Percentiles rank a stretch among this genome's conserved stretches.
phyloP scores from a whole-genome alignment of 2,797 vertebrate genomes.

The Pseudotriccus pelzelni region DNA sequence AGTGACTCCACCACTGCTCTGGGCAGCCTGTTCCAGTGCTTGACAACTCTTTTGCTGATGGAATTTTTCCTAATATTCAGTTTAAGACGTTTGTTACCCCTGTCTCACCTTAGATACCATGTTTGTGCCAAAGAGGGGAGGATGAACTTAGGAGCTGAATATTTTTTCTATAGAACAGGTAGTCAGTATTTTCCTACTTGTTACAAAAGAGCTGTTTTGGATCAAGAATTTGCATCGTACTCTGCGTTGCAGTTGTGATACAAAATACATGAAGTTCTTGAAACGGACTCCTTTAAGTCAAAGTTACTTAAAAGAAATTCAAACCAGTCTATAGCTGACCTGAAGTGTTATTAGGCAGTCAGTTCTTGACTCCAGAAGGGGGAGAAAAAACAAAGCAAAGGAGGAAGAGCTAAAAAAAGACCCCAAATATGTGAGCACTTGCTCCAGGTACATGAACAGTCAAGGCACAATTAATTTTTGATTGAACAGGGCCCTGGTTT shows the following conservation, averaged over 20 bases:
- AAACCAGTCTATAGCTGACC: not conserved
- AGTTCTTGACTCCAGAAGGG: not conserved
- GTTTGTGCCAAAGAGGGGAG: not conserved
- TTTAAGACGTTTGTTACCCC: not conserved
- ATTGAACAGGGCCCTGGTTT: not conserved
- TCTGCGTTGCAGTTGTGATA: not conserved
- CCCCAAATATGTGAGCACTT: fast-evolving
- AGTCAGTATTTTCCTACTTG: not conserved
- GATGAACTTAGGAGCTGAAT: not conserved
- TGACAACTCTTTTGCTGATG: not conserved
- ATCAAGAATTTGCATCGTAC: not conserved
- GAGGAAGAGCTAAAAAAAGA: not conserved
- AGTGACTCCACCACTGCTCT: not conserved
- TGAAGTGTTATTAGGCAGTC: not conserved
- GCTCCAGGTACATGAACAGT: fast-evolving
- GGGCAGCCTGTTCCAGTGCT: not conserved
- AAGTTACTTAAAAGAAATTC: not conserved
- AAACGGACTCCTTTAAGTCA: not conserved
- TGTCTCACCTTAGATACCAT: not conserved
- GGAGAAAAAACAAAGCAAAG: not conserved
- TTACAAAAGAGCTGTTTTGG: not conserved
- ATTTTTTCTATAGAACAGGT: not conserved
- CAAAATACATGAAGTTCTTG: not conserved
- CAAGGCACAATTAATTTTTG: not conserved
- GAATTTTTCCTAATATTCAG: not conserved